These are phyloP conservation scores for Chironex yamaguchii DNA, from an alignment of 30 jellyfish, hydroid and myxozoan species.

Conservation along the genomic window DNA sequence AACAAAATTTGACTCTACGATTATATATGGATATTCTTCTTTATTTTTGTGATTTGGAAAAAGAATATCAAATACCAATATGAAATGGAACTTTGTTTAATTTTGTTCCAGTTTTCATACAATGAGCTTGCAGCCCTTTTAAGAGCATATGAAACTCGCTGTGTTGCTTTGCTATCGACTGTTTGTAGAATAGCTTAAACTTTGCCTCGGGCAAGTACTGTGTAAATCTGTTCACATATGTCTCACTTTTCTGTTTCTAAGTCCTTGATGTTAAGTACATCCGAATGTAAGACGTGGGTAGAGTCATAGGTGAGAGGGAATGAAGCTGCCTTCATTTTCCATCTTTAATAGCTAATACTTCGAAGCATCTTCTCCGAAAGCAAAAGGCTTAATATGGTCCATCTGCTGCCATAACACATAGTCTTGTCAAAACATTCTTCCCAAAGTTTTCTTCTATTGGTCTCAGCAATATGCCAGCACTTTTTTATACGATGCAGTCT, in stretches of 20 bases:
- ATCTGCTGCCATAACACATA: conserved; percentile 19
- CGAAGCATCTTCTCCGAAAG: too few relatives aligned
- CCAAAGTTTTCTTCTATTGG: not conserved
- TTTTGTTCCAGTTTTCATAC: conserved; percentile 34
- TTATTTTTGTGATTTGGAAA: conserved; percentile 27
- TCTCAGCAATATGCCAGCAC: too few relatives aligned
- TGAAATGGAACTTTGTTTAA: conserved; percentile 14
- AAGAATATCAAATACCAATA: conserved; percentile 32
- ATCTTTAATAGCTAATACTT: too few relatives aligned
- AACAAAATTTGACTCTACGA: conserved; percentile 38
- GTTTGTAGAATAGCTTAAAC: conserved; percentile 53
- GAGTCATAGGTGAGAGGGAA: too few relatives aligned
- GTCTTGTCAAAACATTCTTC: not conserved
- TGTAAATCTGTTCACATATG: too few relatives aligned
- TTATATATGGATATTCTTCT: conserved; percentile 44
- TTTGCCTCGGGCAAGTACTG: conserved; percentile 21
- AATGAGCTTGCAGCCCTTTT: conserved; percentile 44
- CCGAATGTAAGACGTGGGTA: too few relatives aligned
- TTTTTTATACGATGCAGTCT: too few relatives aligned
- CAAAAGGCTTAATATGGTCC: too few relatives aligned
- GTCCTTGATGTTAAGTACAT: too few relatives aligned
- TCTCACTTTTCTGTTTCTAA: conserved; percentile 2
- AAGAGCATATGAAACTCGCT: conserved; percentile 47
- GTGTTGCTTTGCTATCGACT: conserved; percentile 28
- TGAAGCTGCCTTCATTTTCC: too few relatives aligned